Conservation (phyloP, 2,888 invertebrate species). For the Rotaria macrura region DNA sequence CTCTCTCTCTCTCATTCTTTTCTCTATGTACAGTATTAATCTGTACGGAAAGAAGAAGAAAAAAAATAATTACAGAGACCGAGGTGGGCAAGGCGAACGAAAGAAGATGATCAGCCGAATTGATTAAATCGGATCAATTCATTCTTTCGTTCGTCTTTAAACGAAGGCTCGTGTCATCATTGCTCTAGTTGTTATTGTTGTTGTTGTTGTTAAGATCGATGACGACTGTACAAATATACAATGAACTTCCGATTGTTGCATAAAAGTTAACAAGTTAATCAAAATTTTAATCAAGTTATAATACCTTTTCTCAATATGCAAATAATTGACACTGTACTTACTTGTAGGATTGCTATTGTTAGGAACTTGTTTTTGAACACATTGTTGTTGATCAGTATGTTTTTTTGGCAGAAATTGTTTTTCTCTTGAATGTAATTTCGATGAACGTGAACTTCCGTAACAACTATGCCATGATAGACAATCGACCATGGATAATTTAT, state of each 20-base stretch:
- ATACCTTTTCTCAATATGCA: neutral
- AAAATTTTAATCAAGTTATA: neutral
- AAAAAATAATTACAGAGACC: neutral
- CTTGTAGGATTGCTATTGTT: neutral
- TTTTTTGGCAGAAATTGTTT: neutral
- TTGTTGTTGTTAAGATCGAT: neutral
- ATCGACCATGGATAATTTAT: neutral
- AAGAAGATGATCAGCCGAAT: neutral
- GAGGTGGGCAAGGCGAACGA: neutral
- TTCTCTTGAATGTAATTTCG: neutral
- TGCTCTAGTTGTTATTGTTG: neutral
- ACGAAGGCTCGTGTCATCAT: neutral
- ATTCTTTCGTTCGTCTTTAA: neutral
- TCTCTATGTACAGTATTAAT: slow-evolving; percentile 5
- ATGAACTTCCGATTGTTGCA: neutral
- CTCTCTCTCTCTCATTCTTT: neutral
- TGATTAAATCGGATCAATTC: slow-evolving; percentile 1
- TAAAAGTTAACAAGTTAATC: no score
- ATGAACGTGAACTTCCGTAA: neutral
- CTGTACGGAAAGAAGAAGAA: neutral
- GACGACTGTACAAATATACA: neutral
- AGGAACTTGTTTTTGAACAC: neutral
- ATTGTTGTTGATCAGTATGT: neutral
- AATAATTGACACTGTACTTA: neutral
- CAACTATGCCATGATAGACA: neutral